Evolutionary conservation across 1,140 invertebrate species (phyloP), one percentile per base, ranked within the genome.

Genomic region (Mya arenaria): DNA sequence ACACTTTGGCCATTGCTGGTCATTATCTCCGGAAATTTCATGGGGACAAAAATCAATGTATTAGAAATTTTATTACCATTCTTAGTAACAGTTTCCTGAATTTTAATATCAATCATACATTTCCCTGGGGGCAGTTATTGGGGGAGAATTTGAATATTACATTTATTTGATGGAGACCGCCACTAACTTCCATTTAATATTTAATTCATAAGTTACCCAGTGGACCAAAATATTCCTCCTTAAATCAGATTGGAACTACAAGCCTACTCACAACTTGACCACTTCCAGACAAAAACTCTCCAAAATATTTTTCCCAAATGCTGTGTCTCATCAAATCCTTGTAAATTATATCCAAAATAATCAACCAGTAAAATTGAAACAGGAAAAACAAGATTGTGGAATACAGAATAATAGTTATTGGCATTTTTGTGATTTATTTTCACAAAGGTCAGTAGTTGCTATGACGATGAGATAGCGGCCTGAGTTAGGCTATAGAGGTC

Each of bases 361-460:
- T 78, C 74, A 69, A 71, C 63, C 66, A 80, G 65, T 80, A 80
- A 80, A 80, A 80, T 69, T 80, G 65, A 69, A 80, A 80, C 77
- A 80, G 68, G 62, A 41, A 41, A n/a, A 60, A 80, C 65, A 71
- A 56, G 66, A 80, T 25, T 62, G 77, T 55, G 68, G 77, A 80
- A 80, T 71, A 80, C 77, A 69, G 65, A 71, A 62, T 69, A 71
- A 80, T 80, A 80, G 77, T 80, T 80, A 80, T 80, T 80, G 77
- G 77, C 77, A 80, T 80, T 80, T 80, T 80, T 80, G 65, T 80
- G 77, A 80, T 80, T 80, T 80, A 80, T 80, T 80, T 71, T 71
- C 66, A 71, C n/a, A 55, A 65, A 80, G 77, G 77, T 80, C 77
- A 80, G 77, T 62, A 1, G 66, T 80, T 37, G 13, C 66, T 65